Conservation (phyloP, 2,888 invertebrate species). For the Eilema sororculum region DNA sequence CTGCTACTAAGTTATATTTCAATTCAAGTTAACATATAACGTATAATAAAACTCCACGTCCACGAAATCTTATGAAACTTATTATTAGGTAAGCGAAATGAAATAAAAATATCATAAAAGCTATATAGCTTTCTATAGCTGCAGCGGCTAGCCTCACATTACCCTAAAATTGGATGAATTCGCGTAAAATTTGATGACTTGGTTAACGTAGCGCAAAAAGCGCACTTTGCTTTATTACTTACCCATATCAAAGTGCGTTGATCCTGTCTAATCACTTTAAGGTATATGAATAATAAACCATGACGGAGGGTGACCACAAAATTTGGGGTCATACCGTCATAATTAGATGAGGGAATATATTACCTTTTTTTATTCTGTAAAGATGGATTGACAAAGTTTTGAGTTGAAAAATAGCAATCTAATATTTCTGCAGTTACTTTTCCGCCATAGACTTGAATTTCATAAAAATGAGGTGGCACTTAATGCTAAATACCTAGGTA, state of each 20-base stretch:
- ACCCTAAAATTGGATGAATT: constrained; percentile 11
- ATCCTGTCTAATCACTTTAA: constrained; percentile 19
- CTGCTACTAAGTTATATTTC: not conserved
- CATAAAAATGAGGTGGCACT: not conserved
- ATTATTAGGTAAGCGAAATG: constrained; percentile 2
- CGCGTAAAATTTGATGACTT: constrained; percentile 28
- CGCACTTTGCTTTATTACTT: constrained; percentile 32
- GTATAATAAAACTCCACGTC: not conserved
- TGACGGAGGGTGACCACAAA: constrained; percentile 8
- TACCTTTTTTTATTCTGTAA: not conserved
- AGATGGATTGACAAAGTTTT: not conserved
- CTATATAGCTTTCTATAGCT: not conserved
- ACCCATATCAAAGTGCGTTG: constrained; percentile 21
- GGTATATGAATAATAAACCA: constrained; percentile 14
- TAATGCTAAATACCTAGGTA: too few relatives aligned
- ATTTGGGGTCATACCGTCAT: constrained; percentile 1
- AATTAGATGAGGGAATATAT: constrained; percentile 7
- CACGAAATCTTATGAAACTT: not conserved
- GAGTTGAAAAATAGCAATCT: not conserved
- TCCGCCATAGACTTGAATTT: too few relatives aligned
- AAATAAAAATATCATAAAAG: not conserved
- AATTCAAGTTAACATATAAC: not conserved
- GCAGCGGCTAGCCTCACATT: not conserved
- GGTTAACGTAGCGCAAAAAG: constrained; percentile 12
- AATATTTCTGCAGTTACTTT: too few relatives aligned